Conservation (phyloP, 2,113 vertebrate species). For the Pollimyrus isidori region DNA sequence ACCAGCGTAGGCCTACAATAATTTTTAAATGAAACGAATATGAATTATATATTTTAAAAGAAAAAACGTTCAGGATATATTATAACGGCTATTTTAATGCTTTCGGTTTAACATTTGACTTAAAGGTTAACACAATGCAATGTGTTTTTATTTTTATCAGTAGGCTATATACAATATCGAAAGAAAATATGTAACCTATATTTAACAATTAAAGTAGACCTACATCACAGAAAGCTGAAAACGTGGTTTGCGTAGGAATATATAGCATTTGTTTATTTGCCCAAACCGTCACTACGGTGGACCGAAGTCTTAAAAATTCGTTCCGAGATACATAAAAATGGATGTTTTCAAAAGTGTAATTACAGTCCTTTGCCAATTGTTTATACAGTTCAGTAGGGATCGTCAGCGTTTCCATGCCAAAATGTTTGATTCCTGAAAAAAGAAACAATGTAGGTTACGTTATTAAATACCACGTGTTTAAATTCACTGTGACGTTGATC, state of each 20-base stretch:
- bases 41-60: neutral
- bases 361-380: neutral
- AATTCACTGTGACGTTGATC: neutral
- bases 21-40: neutral
- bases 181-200: neutral
- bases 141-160: neutral
- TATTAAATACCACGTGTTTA: neutral
- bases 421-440: neutral
- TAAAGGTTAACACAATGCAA: neutral
- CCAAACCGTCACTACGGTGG: neutral
- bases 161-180: neutral
- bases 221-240: neutral
- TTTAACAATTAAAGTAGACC: neutral
- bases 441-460: neutral
- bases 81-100: neutral
- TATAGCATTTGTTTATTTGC: neutral
- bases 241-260: neutral
- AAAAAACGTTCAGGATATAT: neutral
- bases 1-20: neutral
- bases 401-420: neutral
- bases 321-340: neutral
- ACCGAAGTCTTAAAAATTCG: neutral
- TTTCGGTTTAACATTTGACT: neutral
- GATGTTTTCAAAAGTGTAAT: neutral
- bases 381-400: neutral